Evolutionary conservation across 2,888 invertebrate genomes (phyloP).

Genomic region (Dromius quadrimaculatus): DNA sequence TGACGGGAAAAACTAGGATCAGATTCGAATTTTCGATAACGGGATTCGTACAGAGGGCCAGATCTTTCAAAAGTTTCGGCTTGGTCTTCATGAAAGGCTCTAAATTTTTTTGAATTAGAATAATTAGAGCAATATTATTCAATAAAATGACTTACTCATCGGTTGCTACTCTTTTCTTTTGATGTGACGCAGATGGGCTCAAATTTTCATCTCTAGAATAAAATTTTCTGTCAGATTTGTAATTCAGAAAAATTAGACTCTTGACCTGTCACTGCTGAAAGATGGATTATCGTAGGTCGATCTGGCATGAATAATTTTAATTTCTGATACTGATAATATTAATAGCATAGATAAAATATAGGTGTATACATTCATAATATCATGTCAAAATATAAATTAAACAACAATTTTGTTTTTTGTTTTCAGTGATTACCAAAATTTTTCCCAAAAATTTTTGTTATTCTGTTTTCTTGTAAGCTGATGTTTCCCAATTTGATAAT

Average conservation of each 20-base stretch:
- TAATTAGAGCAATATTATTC: neutral
- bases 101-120: neutral
- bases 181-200: neutral
- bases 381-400: conserved; percentile 28
- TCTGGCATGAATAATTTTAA: conserved; percentile 3
- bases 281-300: conserved; percentile 14
- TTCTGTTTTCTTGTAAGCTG: neutral
- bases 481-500: neutral
- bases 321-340: conserved; percentile 30
- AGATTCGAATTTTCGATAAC: conserved; percentile 35
- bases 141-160: conserved; percentile 27
- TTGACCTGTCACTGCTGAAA: conserved; percentile 35
- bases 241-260: conserved; percentile 3
- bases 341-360: conserved; percentile 31
- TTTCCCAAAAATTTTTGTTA: neutral
- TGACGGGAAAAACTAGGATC: conserved; percentile 6
- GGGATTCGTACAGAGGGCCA: conserved; percentile 46
- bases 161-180: conserved; percentile 13
- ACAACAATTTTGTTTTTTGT: conserved; percentile 35
- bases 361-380: conserved; percentile 42
- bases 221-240: conserved; percentile 19
- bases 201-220: conserved; percentile 25
- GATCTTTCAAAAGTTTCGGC: conserved; percentile 40
- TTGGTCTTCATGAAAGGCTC: conserved; percentile 41
- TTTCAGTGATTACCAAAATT: neutral